Evolutionary conservation across 1,140 invertebrate species (phyloP), one percentile per base, ranked within the genome.

Genomic region (Acromyrmex heyeri): DNA sequence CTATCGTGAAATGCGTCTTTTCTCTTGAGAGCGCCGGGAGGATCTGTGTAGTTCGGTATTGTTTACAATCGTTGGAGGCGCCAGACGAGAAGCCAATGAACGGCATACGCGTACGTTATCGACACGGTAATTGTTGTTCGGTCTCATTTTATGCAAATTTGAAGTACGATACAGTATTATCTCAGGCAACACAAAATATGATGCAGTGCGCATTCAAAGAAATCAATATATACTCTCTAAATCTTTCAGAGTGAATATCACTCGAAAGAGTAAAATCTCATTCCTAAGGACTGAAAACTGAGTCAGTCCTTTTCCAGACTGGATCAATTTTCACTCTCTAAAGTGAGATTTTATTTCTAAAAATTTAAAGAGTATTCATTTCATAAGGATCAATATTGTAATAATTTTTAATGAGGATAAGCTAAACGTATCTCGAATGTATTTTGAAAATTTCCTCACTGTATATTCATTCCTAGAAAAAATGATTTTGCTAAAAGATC

Each of bases 41-140:
- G 27, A 69, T 86, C 76, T 86, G 81, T 61, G 85, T 86, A 79
- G 85, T 67, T 69, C 64, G 76, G 34, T 70, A 50, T 38, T 86
- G 85, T 86, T 86, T 86, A 86, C 85, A 48, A 81, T 38, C 50
- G 44, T 48, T 21, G 67, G 6, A 61, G 69, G 38, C 38, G 79
- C 55, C 69, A 21, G 48, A 38, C 48, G 30, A 38, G 76, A 86
- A 86, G 85, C 85, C 85, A 86, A 86, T 81, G 85, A 86, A 86
- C 85, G 85, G 21, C 73, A 62, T 44, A 44, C 50, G 44, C 50
- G 18, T 44, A 38, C 21, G 27, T 64, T 75, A 81, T 76, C 83
- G 53, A 64, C 61, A 55, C 72, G 72, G 61, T 76, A 85, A 76
- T 85, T 69, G 81, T 61, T 69, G 72, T 50, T 85, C 21, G 61